phyloP scores from a whole-genome alignment of 1,140 invertebrate genomes.

The Drosophila triauraria region DNA sequence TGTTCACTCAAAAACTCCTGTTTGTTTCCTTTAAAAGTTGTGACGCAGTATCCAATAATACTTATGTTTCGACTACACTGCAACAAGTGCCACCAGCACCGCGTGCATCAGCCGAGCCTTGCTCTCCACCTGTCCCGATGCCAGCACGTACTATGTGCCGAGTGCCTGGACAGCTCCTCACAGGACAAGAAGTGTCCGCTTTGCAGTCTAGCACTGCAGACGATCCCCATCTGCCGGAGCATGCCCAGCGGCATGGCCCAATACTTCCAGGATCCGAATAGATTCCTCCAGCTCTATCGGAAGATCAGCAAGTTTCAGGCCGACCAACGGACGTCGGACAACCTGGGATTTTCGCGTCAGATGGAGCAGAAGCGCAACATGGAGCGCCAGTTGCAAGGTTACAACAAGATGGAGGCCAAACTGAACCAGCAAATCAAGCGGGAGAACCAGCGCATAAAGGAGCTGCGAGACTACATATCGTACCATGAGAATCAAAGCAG shows the following conservation, averaged over 20 bases:
- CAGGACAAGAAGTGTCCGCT: slow-evolving; percentile 34
- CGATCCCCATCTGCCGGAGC: slow-evolving; percentile 11
- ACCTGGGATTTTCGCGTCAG: slow-evolving; percentile 15
- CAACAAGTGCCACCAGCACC: slow-evolving; percentile 39
- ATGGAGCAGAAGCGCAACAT: neutral
- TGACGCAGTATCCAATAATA: neutral
- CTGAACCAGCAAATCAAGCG: slow-evolving; percentile 20
- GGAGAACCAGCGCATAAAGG: slow-evolving; percentile 31
- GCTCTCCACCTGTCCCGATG: slow-evolving; percentile 35
- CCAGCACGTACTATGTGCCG: slow-evolving; percentile 47
- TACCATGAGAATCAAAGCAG: slow-evolving; percentile 19
- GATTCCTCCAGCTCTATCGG: slow-evolving; percentile 23
- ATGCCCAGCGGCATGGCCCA: slow-evolving; percentile 46
- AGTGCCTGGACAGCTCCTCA: slow-evolving; percentile 7
- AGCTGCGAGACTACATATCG: slow-evolving; percentile 18
- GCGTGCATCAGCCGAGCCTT: neutral
- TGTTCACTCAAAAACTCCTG: neutral
- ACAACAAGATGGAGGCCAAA: slow-evolving; percentile 42
- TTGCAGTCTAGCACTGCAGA: slow-evolving; percentile 11
- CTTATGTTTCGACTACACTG: slow-evolving; percentile 54
- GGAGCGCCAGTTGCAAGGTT: slow-evolving; percentile 32
- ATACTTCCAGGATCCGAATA: slow-evolving; percentile 50
- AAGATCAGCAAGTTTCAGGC: slow-evolving; percentile 54
- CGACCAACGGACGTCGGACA: slow-evolving; percentile 32
- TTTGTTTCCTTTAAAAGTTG: neutral